These are phyloP conservation scores for Pipra filicauda DNA, from an alignment of 2,113 vertebrate species.

Conservation along the genomic window DNA sequence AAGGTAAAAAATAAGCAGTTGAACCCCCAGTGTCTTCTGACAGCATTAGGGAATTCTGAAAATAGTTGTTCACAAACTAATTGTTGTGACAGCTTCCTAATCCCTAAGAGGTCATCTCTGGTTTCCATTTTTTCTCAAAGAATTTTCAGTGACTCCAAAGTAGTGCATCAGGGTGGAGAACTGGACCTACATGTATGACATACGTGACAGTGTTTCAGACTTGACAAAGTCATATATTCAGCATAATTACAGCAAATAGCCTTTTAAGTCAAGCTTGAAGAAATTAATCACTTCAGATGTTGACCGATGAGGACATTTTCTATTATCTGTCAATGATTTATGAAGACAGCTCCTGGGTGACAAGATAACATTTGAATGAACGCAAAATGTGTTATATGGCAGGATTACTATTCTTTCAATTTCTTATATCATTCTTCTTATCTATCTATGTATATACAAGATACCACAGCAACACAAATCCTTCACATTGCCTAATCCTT, in stretches of 20 bases:
- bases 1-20: neutral
- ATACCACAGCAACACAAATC: neutral
- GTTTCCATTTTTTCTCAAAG: neutral
- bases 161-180: neutral
- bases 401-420: neutral
- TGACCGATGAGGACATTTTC: conserved; percentile 1
- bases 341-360: neutral
- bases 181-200: neutral
- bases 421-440: neutral
- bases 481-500: neutral
- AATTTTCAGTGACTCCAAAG: neutral
- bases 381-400: neutral
- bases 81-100: neutral
- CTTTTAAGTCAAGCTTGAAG: neutral
- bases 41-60: neutral
- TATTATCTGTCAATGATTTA: neutral
- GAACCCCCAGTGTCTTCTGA: neutral
- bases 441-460: neutral
- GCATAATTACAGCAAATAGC: neutral
- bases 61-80: neutral
- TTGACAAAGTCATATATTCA: neutral
- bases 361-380: neutral
- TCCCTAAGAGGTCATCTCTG: neutral
- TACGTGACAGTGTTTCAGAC: neutral
- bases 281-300: conserved; percentile 9